Conservation (phyloP, 2,113 vertebrate species). For the Chloropsis cyanopogon region DNA sequence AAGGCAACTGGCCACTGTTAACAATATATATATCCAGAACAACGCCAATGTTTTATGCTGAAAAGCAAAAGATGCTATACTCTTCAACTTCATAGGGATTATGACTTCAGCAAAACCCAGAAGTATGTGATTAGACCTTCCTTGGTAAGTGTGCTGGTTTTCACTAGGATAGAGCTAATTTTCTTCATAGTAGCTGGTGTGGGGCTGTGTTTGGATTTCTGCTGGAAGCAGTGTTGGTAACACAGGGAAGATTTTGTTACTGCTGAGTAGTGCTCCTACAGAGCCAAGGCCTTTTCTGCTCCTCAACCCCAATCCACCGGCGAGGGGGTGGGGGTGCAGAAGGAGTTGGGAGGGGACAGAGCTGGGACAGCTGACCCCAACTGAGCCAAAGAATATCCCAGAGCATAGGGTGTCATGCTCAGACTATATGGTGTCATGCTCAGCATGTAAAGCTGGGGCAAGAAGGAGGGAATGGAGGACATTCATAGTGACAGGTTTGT, state of each 20-base stretch:
- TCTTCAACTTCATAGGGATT: background rate
- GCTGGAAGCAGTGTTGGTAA: background rate
- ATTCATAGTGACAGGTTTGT: fast-evolving
- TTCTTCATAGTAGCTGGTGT: background rate
- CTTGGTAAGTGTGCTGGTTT: background rate
- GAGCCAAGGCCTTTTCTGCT: background rate
- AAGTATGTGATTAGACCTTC: background rate
- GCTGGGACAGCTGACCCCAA: fast-evolving
- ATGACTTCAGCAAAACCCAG: background rate
- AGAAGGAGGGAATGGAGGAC: background rate
- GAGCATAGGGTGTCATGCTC: background rate
- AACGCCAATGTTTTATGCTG: background rate
- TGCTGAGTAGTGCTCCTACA: background rate
- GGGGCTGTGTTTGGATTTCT: background rate
- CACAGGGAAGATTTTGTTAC: fast-evolving
- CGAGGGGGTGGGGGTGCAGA: fast-evolving
- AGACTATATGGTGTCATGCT: background rate
- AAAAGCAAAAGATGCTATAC: background rate
- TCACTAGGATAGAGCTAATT: background rate
- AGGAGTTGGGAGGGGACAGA: background rate
- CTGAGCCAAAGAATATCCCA: background rate
- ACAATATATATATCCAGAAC: background rate
- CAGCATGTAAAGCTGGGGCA: background rate
- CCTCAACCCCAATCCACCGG: fast-evolving
- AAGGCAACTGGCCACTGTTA: background rate